A percentile compares a stretch with the other conserved stretches of the same genome.
Evolutionary conservation across 64 coral and sea anemone species (phyloP).

Genomic region (Dendrophyllia cribrosa): DNA sequence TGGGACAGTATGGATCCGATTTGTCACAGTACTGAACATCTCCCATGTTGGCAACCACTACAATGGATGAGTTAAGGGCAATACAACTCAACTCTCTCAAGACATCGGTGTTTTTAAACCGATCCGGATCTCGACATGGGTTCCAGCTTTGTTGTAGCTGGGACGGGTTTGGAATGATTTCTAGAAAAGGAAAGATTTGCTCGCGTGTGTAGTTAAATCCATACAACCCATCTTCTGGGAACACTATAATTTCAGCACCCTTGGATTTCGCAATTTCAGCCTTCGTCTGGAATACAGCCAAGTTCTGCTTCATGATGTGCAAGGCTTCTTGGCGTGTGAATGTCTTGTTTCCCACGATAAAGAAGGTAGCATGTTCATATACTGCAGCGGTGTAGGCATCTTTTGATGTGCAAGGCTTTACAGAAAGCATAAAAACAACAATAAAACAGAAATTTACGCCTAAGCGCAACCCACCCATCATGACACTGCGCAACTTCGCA

Average conservation of each 20-base stretch:
- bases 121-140: slow-evolving; percentile 75
- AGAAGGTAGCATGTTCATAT: slow-evolving; percentile 80
- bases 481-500: neutral
- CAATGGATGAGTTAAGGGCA: slow-evolving; percentile 83
- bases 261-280: slow-evolving; percentile 57
- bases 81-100: slow-evolving; percentile 87
- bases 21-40: slow-evolving; percentile 82
- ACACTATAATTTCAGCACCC: slow-evolving; percentile 92
- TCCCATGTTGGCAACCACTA: slow-evolving; percentile 97
- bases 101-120: slow-evolving; percentile 71
- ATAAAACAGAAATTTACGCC: neutral
- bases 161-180: slow-evolving; percentile 76
- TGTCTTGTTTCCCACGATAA: neutral
- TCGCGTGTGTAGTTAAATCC: slow-evolving; percentile 64
- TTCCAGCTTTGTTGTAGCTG: slow-evolving; percentile 57
- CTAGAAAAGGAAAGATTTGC: slow-evolving; percentile 77
- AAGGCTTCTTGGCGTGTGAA: slow-evolving; percentile 71
- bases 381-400: slow-evolving; percentile 75
- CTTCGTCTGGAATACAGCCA: slow-evolving; percentile 75
- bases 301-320: slow-evolving; percentile 78
- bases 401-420: neutral
- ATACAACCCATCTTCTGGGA: slow-evolving; percentile 96
- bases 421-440: neutral
- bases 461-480: neutral
- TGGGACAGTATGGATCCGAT: slow-evolving; percentile 85